A percentile compares a stretch with the other conserved stretches of the same genome.
Evolutionary conservation across 2,113 vertebrate genomes (phyloP).

Genomic region (Corythornis vintsioides): DNA sequence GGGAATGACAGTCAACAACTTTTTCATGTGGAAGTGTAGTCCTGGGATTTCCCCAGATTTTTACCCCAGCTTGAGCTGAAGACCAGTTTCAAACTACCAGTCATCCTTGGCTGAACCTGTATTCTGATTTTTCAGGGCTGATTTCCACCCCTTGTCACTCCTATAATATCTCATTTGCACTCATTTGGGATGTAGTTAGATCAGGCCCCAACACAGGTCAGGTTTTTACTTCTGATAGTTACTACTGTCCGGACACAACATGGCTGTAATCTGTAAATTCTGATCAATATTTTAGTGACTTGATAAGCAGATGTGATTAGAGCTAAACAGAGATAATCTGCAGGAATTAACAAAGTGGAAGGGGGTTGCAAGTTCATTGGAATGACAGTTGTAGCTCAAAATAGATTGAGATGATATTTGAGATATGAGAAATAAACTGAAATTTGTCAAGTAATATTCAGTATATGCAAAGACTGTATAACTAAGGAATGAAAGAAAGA

Average conservation of each 20-base stretch:
- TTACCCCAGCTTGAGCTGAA: not conserved
- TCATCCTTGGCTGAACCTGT: not conserved
- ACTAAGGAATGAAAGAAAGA: not conserved
- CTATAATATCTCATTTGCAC: not conserved
- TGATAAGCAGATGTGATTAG: not conserved
- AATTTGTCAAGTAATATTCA: not conserved
- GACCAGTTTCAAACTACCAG: not conserved
- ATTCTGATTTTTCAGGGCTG: not conserved
- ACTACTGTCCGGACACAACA: not conserved
- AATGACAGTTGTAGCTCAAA: not conserved
- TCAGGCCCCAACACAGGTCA: not conserved
- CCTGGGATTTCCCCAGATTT: constrained; percentile 36
- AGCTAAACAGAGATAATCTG: not conserved
- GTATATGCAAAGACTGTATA: not conserved
- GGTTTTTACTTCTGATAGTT: not conserved
- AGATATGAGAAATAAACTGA: not conserved
- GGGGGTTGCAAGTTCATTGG: not conserved
- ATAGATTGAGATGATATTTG: not conserved
- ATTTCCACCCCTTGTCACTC: not conserved
- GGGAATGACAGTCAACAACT: constrained; percentile 48
- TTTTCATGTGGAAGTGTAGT: constrained; percentile 24
- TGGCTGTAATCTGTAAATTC: not conserved
- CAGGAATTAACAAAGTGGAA: not conserved
- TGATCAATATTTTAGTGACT: not conserved
- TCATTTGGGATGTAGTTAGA: not conserved